phyloP scores from a whole-genome alignment of 2,113 vertebrate genomes.

The Falcunculus frontatus region DNA sequence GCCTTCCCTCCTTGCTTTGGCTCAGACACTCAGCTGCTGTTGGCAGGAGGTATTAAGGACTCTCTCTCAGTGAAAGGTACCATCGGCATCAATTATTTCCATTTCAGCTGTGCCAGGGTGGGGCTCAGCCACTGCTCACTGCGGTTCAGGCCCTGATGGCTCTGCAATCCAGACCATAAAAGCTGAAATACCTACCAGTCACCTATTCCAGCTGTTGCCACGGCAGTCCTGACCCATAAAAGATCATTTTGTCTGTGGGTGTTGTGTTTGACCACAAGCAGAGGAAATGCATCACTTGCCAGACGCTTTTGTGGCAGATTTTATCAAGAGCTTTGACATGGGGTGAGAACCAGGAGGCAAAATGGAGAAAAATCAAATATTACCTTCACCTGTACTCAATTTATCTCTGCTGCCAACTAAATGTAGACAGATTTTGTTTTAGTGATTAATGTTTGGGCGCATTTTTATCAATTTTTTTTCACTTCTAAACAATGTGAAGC shows the following conservation, averaged over 20 bases:
- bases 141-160: not conserved
- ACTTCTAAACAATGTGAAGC: fast-evolving
- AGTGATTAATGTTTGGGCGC: not conserved
- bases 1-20: not conserved
- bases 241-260: not conserved
- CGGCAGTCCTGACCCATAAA: not conserved
- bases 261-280: not conserved
- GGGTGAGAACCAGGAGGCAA: not conserved
- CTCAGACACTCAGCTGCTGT: not conserved
- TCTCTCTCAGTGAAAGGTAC: not conserved
- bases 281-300: not conserved
- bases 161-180: not conserved
- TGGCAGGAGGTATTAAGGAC: not conserved
- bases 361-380: not conserved
- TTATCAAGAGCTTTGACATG: not conserved
- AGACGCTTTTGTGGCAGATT: not conserved
- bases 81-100: conserved; percentile 49
- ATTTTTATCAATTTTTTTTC: not conserved
- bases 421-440: not conserved
- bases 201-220: not conserved
- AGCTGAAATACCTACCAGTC: not conserved
- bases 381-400: not conserved
- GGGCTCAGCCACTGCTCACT: not conserved
- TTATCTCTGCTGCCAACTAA: not conserved
- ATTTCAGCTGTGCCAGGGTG: not conserved